Percentiles rank a stretch among this genome's conserved stretches.
phyloP scores from a whole-genome alignment of 2,113 vertebrate species.

The Bubo scandiacus region DNA sequence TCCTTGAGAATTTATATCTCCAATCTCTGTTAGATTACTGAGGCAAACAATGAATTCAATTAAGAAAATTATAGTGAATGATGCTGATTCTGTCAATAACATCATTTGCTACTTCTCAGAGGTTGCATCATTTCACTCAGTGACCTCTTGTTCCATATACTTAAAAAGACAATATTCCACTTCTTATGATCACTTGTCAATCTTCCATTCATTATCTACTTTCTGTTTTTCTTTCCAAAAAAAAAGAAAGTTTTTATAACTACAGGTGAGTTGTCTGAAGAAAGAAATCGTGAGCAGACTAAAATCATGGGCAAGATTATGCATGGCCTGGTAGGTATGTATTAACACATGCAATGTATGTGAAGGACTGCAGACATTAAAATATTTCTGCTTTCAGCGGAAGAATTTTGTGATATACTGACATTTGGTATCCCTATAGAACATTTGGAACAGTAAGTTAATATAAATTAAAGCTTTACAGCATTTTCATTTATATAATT shows the following conservation, averaged over 20 bases:
- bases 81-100: slow-evolving; percentile 33
- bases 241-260: not conserved
- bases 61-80: slow-evolving; percentile 24
- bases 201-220: not conserved
- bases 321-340: not conserved
- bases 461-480: not conserved
- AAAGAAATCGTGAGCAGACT: not conserved
- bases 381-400: not conserved
- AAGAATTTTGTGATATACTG: not conserved
- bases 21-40: slow-evolving; percentile 7
- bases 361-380: not conserved
- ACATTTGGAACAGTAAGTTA: not conserved
- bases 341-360: not conserved
- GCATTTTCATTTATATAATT: not conserved
- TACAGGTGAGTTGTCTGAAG: not conserved
- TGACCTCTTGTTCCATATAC: not conserved
- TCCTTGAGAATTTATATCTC: not conserved
- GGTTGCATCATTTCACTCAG: not conserved
- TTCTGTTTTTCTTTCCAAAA: not conserved
- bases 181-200: not conserved
- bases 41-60: slow-evolving; percentile 53
- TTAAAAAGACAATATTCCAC: not conserved
- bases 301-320: not conserved
- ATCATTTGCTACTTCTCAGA: not conserved
- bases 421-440: not conserved